Conservation (phyloP, 2,797 vertebrate genomes). For the Cossypha caffra region DNA sequence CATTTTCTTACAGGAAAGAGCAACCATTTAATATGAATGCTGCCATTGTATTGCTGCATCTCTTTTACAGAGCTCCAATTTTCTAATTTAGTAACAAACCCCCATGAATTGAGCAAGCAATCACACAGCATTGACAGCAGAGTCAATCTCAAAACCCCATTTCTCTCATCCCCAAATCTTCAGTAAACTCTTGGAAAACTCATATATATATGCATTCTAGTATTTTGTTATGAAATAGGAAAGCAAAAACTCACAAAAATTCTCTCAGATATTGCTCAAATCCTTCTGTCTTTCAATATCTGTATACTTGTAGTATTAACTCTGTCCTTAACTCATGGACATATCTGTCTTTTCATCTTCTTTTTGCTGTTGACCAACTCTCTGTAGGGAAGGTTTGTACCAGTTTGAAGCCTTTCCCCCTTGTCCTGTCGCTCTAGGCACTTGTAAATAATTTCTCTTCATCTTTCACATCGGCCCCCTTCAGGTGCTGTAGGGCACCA, state of each 20-base stretch:
- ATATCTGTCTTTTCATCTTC: neutral
- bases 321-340: neutral
- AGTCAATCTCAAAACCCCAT: neutral
- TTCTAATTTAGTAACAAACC: neutral
- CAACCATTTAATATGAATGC: neutral
- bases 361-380: neutral
- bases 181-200: neutral
- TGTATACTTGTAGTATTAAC: neutral
- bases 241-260: neutral
- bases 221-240: neutral
- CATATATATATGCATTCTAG: neutral
- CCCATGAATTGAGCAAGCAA: neutral
- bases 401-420: neutral
- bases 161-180: accelerated
- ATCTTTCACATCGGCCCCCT: neutral
- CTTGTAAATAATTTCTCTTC: neutral
- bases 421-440: accelerated
- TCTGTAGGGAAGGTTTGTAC: neutral
- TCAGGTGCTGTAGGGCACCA: neutral
- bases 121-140: neutral
- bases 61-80: neutral
- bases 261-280: neutral
- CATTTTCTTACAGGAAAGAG: neutral
- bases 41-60: neutral
- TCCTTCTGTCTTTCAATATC: neutral